A percentile compares a stretch with the other conserved stretches of the same genome.
phyloP scores from a whole-genome alignment of 2,113 vertebrate species.

The Leucopsar rothschildi region DNA sequence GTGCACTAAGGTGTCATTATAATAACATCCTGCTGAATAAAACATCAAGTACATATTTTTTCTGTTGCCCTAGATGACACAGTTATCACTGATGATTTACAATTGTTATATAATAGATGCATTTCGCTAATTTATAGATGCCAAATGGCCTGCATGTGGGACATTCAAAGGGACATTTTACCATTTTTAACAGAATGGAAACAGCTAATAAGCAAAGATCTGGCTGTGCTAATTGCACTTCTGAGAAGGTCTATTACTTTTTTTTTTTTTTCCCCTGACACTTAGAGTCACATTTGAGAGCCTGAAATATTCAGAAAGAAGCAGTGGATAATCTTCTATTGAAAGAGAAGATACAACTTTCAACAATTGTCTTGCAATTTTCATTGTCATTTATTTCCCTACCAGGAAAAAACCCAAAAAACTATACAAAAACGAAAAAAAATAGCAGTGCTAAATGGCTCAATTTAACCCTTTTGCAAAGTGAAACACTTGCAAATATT shows the following conservation, averaged over 20 bases:
- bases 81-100: background rate
- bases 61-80: background rate
- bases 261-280: fast-evolving
- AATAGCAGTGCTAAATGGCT: background rate
- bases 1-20: background rate
- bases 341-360: background rate
- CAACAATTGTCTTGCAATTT: background rate
- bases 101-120: background rate
- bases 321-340: fast-evolving
- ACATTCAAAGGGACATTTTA: background rate
- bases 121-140: conserved; percentile 19
- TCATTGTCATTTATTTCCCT: background rate
- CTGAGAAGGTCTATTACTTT: background rate
- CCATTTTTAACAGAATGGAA: background rate
- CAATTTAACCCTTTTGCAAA: background rate
- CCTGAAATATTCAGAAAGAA: background rate
- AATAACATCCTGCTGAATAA: conserved; percentile 44
- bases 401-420: background rate
- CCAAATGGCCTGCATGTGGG: background rate
- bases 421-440: no score
- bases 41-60: conserved; percentile 29
- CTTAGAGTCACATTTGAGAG: background rate
- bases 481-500: background rate
- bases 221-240: background rate
- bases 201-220: background rate